Base-by-base conservation (phyloP, 2,113 vertebrate species). In the Furnarius figulus region DNA sequence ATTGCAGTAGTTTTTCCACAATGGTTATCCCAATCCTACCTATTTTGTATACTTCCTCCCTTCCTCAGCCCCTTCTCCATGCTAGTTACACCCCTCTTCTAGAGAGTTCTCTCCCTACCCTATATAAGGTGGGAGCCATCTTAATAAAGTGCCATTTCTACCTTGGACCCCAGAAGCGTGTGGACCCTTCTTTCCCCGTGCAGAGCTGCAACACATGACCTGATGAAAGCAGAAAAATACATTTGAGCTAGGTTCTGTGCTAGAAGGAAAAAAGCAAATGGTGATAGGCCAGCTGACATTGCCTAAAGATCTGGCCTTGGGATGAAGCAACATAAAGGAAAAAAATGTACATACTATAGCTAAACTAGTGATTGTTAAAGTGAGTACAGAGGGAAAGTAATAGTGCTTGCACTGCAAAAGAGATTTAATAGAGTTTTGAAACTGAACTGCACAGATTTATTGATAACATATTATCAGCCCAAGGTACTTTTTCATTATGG, bases 351-450 rank as follows among this genome's bases (percentile, higher is more conserved):
- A 42, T 42, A 27, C 58, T 76, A 66, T 52, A 62, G 50, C 73
- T 68, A 74, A 74, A 62, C 15, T 30, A 63, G 40, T 2, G 2
- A 74, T 62, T 85, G 49, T 83, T 87, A 71, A 86, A 96, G 88
- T 66, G 75, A 67, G 49, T 73, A 28, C 39, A 58, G 55, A 75
- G 35, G 59, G 24, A 47, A 82, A 71, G 25, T 31, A 75, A 59
- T 27, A 75, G 52, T 67, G 40, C 23, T 90, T 73, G 47, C 55
- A 63, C 55, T 91, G 77, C 58, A 67, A 67, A 91, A 66, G 74
- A 96, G 85, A 96, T 97, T 97, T 97, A 97, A 96, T 74, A 79
- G 58, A 30, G 46, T 6, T 55, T 37, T 84, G 47, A 85, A 97
- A 92, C 15, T 85, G 85, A 96, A 72, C 52, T 83, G 55, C 62